These are phyloP conservation scores for Sebastes trivittatus DNA, from an alignment of 2,797 vertebrate species.

Conservation along the genomic window DNA sequence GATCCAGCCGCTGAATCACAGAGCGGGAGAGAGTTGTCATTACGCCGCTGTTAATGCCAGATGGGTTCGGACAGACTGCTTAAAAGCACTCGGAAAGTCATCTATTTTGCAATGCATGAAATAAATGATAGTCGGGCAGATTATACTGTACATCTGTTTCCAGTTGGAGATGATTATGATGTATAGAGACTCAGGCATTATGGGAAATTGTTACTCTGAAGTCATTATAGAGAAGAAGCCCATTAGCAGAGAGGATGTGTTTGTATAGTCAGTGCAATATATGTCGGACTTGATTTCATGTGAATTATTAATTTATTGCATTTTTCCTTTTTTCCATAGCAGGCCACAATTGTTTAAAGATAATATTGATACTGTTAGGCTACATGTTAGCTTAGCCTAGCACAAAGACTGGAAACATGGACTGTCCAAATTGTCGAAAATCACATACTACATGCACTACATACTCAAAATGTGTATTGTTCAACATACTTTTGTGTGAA, in stretches of 20 bases:
- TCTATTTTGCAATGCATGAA: conserved; percentile 5
- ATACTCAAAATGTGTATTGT: too few relatives aligned
- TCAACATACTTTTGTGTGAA: too few relatives aligned
- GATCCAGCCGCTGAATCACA: conserved; percentile 1
- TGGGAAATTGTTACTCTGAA: neutral
- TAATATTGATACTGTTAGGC: neutral
- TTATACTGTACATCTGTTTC: conserved; percentile 31
- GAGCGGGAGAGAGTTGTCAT: conserved; percentile 6
- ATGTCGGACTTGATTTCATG: neutral
- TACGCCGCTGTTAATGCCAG: conserved; percentile 1
- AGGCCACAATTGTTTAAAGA: neutral
- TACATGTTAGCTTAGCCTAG: neutral
- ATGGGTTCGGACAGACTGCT: conserved; percentile 31
- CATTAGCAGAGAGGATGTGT: neutral
- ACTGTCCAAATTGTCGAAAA: too few relatives aligned
- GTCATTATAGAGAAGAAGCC: neutral
- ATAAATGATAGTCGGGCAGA: neutral
- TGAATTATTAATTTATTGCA: neutral
- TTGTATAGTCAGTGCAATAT: neutral
- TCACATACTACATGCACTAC: too few relatives aligned
- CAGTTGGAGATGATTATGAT: conserved; percentile 23
- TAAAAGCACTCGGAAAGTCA: conserved; percentile 33
- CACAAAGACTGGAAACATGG: too few relatives aligned
- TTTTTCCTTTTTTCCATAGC: neutral
- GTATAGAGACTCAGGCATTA: neutral